phyloP scores from a whole-genome alignment of 1,140 invertebrate genomes.

The Nasonia vitripennis region DNA sequence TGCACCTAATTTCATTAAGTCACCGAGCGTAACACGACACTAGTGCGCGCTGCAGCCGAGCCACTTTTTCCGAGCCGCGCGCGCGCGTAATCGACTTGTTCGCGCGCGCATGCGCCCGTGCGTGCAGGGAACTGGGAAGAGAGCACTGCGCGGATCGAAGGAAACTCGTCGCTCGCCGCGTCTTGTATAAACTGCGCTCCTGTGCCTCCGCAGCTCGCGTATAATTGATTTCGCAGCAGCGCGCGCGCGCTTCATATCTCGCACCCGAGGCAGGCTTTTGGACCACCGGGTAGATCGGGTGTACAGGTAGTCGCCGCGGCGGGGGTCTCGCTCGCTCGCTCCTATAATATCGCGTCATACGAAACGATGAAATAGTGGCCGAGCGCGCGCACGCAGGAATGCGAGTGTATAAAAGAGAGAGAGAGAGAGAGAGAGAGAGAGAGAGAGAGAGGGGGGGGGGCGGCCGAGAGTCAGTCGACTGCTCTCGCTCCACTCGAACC shows the following conservation, averaged over 20 bases:
- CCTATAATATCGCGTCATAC: slow-evolving; percentile 75
- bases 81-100: slow-evolving; percentile 11
- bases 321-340: slow-evolving; percentile 62
- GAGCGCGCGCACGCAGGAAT: slow-evolving; percentile 16
- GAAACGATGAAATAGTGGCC: slow-evolving; percentile 76
- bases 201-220: neutral
- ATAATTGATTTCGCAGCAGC: slow-evolving; percentile 8
- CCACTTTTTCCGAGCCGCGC: neutral
- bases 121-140: too few relatives aligned
- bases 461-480: neutral
- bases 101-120: neutral
- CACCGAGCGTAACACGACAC: slow-evolving; percentile 64
- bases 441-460: too few relatives aligned
- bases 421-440: neutral
- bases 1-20: slow-evolving; percentile 64
- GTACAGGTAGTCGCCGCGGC: slow-evolving; percentile 68
- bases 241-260: neutral
- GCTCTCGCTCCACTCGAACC: neutral
- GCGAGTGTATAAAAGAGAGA: neutral
- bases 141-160: too few relatives aligned
- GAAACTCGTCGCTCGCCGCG: too few relatives aligned
- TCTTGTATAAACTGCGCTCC: too few relatives aligned
- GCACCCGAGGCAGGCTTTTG: neutral
- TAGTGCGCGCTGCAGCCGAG: neutral
- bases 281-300: neutral